phyloP scores from a whole-genome alignment of 2,113 vertebrate genomes.

The Muntiacus muntjak region DNA sequence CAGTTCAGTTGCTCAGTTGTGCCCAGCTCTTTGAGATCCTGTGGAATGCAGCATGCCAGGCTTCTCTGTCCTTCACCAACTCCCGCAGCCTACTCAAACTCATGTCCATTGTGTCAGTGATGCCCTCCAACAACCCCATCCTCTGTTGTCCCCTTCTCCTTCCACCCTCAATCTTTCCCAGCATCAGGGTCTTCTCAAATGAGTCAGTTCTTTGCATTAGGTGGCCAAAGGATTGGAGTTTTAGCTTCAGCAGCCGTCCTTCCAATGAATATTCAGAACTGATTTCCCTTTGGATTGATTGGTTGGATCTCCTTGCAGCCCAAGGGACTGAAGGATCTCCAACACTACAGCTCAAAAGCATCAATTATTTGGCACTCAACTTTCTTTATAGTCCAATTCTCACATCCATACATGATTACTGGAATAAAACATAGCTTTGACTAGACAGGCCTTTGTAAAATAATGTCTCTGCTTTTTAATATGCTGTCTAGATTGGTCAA shows the following conservation, averaged over 20 bases:
- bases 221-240: not conserved
- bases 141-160: not conserved
- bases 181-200: not conserved
- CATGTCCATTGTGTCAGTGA: not conserved
- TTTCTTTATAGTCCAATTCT: too few relatives aligned
- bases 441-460: not conserved
- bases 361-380: too few relatives aligned
- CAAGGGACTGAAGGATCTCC: too few relatives aligned
- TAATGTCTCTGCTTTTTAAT: not conserved
- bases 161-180: not conserved
- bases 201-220: not conserved
- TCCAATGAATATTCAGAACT: not conserved
- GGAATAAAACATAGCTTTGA: not conserved
- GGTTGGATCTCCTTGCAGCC: too few relatives aligned
- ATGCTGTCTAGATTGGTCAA: not conserved
- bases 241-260: not conserved
- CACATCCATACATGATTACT: not conserved
- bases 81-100: not conserved
- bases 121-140: not conserved
- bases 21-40: not conserved
- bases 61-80: not conserved
- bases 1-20: not conserved
- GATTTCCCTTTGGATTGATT: not conserved
- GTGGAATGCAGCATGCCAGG: not conserved
- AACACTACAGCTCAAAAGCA: too few relatives aligned